Conservation (phyloP, 1,140 invertebrate species). For the Aleiodes sp. region DNA sequence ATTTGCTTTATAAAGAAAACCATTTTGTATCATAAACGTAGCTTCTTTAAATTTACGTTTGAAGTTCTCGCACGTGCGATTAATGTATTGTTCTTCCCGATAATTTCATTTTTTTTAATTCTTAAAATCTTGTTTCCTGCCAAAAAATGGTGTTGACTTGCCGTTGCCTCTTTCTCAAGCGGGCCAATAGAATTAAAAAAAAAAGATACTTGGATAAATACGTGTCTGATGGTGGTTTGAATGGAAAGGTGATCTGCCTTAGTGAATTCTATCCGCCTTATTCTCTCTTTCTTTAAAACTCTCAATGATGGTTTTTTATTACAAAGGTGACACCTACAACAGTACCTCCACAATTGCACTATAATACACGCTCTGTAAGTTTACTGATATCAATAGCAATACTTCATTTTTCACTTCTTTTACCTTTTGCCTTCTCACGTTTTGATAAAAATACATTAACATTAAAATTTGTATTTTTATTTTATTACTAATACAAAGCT, state of each 20-base stretch:
- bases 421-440: neutral
- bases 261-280: conserved; percentile 11
- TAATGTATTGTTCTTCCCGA: neutral
- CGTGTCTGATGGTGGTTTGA: neutral
- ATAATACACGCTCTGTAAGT: neutral
- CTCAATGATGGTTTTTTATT: neutral
- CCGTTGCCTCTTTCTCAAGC: conserved; percentile 24
- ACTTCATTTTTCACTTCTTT: neutral
- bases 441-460: neutral
- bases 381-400: neutral
- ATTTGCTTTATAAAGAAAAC: neutral
- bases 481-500: conserved; percentile 6
- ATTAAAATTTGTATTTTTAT: neutral
- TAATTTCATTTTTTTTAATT: neutral
- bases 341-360: conserved; percentile 16
- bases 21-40: neutral
- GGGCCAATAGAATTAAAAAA: neutral
- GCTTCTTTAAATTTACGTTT: neutral
- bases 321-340: neutral
- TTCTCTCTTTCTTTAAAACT: neutral
- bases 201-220: too few relatives aligned
- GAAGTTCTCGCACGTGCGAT: conserved; percentile 7
- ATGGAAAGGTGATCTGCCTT: conserved; percentile 25
- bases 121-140: conserved; percentile 13
- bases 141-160: conserved; percentile 21